Evolutionary conservation across 2,797 vertebrate genomes (phyloP).

Genomic region (Champsocephalus gunnari): DNA sequence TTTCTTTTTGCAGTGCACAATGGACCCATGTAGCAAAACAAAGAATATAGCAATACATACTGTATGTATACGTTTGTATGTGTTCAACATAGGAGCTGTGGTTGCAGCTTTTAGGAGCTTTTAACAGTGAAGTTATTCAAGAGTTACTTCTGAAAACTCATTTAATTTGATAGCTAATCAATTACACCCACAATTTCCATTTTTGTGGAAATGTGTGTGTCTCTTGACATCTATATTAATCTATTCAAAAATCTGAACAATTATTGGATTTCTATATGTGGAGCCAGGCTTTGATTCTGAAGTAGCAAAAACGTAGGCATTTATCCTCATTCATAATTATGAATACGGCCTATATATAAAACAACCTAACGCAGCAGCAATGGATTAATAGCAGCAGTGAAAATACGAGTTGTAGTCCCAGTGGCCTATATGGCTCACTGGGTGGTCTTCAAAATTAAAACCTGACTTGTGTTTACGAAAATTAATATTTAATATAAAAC

Average conservation of each 20-base stretch:
- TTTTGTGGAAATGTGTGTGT: too few relatives aligned
- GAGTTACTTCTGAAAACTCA: too few relatives aligned
- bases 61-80: too few relatives aligned
- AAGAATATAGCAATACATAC: too few relatives aligned
- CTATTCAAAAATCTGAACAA: neutral
- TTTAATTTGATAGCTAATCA: too few relatives aligned
- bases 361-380: conserved; percentile 10
- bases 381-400: conserved; percentile 15
- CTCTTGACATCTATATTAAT: too few relatives aligned
- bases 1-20: too few relatives aligned
- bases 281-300: neutral
- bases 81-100: neutral
- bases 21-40: too few relatives aligned
- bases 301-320: neutral
- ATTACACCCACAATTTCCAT: too few relatives aligned
- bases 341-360: conserved; percentile 9
- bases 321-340: conserved; percentile 28
- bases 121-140: too few relatives aligned
- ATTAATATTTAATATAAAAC: neutral
- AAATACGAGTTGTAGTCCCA: conserved; percentile 23
- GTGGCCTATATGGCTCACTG: conserved; percentile 7
- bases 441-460: conserved; percentile 18
- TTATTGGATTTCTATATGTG: neutral
- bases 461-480: neutral
- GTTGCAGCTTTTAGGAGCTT: too few relatives aligned